Evolutionary conservation across 2,797 vertebrate genomes (phyloP).

Genomic region (Lophotriccus pileatus): DNA sequence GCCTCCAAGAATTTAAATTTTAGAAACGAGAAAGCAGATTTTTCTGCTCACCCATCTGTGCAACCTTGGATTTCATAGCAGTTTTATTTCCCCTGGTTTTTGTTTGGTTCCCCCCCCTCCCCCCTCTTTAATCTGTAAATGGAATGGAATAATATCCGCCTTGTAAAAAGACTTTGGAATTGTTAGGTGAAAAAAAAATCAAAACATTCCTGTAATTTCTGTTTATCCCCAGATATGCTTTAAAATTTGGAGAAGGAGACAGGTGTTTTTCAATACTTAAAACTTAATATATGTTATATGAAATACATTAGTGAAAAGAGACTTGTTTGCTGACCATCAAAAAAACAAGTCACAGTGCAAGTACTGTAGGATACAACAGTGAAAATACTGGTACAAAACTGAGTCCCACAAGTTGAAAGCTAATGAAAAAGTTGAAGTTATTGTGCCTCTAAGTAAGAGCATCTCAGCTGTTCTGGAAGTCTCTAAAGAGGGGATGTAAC

Average conservation of each 20-base stretch:
- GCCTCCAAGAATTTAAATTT: not conserved
- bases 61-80: not conserved
- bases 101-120: too few relatives aligned
- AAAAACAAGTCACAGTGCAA: accelerated
- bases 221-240: not conserved
- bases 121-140: not conserved
- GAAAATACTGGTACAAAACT: not conserved
- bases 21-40: not conserved
- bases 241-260: not conserved
- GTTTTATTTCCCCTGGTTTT: accelerated
- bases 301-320: not conserved
- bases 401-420: not conserved
- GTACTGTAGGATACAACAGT: not conserved
- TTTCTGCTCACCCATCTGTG: not conserved
- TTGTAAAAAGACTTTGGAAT: not conserved
- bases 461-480: not conserved
- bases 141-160: not conserved
- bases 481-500: not conserved
- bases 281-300: not conserved
- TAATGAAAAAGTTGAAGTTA: not conserved
- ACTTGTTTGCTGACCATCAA: not conserved
- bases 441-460: not conserved
- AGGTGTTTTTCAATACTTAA: not conserved
- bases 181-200: too few relatives aligned
- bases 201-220: not conserved